Conservation (phyloP, 2,113 vertebrate species). For the Chionomys nivalis region DNA sequence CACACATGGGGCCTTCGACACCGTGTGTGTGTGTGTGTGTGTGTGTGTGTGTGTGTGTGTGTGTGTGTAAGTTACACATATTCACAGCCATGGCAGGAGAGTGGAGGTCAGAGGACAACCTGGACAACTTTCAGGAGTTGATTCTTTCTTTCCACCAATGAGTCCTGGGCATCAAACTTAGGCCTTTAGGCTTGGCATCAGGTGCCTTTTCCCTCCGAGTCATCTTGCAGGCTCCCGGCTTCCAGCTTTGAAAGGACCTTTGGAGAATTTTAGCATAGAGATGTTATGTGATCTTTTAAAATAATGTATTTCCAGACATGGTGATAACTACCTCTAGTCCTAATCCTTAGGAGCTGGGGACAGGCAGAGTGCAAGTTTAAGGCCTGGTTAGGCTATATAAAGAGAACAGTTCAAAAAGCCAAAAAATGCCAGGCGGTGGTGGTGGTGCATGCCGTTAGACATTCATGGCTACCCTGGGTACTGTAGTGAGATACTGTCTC, state of each 20-base stretch:
- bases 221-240: background rate
- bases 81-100: background rate
- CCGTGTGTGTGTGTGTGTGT: background rate
- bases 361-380: background rate
- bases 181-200: background rate
- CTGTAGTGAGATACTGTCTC: too few species aligned
- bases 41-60: background rate
- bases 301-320: background rate
- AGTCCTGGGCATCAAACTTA: background rate
- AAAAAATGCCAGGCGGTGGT: background rate
- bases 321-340: background rate
- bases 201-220: background rate
- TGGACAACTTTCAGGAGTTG: background rate
- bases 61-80: background rate
- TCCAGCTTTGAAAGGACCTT: background rate
- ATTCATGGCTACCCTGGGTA: too few species aligned
- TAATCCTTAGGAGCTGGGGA: background rate
- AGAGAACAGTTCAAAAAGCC: background rate
- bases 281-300: slow-evolving; percentile 19
- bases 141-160: background rate
- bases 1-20: background rate
- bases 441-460: too few species aligned
- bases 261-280: slow-evolving; percentile 8
- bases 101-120: background rate
- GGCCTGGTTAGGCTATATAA: background rate